Evolutionary conservation across 2,113 vertebrate genomes (phyloP), one percentile per base, ranked within the genome.

Genomic region (Lepidothrix coronata): DNA sequence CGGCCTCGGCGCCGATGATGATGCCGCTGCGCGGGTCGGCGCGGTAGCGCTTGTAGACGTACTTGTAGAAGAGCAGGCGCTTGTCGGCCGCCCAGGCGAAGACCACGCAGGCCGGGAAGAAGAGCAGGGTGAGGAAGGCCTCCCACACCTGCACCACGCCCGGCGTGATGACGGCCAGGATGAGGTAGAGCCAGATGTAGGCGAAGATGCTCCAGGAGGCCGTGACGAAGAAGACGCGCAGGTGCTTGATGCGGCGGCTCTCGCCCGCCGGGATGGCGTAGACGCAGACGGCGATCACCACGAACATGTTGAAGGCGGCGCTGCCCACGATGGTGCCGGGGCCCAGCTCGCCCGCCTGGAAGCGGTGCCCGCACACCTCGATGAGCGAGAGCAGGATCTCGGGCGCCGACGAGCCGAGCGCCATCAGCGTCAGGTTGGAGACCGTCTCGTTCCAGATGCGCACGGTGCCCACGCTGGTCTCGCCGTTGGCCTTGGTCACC

Each of bases 201-300:
- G 99, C 99, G 25, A 99, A 99, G 98, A 99, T 99, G 94, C 99
- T 99, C 99, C 99, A 99, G 5, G 99, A 98, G 51, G 99, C 99
- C 0, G 99, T 99, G 97, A 99, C 99, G 43, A 99, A 99, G 97
- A 99, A 99, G 67, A 99, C 99, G 2, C 99, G 37, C 44, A 99
- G 96, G 96, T 99, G 99, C n/a, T 99, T 99, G 97, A 99, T 99
- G 92, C 98, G 98, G 11, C 99, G 98, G 67, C 98, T 96, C 96
- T 99, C 98, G 0, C 98, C 99, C 0, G 98, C 97, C 1, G 99
- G 99, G 95, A 99, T 99, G 84, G 98, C 98, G 66, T 99, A 99
- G 48, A 99, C 98, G 22, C 99, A 99, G n/a, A 99, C 97, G 0
- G 98, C 99, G 4, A 99, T 98, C 96, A 99, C 99, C 95, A 99